Percentiles rank a stretch among this genome's conserved stretches.
phyloP scores from a whole-genome alignment of 2,113 vertebrate genomes.

The Vulpes lagopus region DNA sequence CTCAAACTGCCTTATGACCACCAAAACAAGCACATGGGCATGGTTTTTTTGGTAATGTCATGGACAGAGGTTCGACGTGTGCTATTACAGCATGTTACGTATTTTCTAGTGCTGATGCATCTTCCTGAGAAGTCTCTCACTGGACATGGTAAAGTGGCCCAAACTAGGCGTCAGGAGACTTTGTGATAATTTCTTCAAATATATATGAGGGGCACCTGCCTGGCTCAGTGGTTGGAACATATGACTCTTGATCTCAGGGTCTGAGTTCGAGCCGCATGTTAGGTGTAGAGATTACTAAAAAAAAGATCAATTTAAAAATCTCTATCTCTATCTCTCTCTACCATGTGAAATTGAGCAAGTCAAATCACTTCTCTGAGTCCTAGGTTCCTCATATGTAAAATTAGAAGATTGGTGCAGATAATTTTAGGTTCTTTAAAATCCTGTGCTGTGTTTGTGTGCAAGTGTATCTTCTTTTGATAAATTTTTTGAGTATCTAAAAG shows the following conservation, averaged over 20 bases:
- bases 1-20: not conserved
- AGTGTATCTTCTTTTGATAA: not conserved
- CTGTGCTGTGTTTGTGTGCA: not conserved
- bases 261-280: not conserved
- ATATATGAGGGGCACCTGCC: not conserved
- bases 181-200: not conserved
- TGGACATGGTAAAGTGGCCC: not conserved
- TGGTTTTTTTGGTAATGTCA: not conserved
- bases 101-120: not conserved
- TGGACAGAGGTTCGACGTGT: not conserved
- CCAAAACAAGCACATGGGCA: not conserved
- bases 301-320: not conserved
- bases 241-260: not conserved
- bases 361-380: not conserved
- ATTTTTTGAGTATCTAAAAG: not conserved
- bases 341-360: not conserved
- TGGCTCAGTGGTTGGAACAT: not conserved
- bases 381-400: not conserved
- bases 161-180: not conserved
- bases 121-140: not conserved
- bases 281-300: not conserved
- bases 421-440: not conserved
- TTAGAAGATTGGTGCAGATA: not conserved
- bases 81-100: not conserved
- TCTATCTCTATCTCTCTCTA: not conserved